Evolutionary conservation across 2,888 invertebrate genomes (phyloP), one percentile per base, ranked within the genome.

Genomic region (Suillia variegata): DNA sequence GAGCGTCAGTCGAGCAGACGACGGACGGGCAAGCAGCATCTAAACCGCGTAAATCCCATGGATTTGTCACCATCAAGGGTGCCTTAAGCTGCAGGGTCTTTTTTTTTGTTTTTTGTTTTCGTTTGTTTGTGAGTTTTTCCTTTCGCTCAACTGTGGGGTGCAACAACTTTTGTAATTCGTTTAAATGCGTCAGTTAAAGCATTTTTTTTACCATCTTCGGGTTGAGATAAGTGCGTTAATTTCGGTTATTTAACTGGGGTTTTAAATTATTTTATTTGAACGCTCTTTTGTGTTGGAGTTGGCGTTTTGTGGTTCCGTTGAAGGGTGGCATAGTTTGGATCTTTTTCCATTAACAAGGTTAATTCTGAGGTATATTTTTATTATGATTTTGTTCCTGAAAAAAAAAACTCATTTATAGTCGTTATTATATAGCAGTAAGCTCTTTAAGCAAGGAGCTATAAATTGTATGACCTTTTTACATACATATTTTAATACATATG

Each of bases 41-140:
- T 61, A 65, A 65, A 63, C 63, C 61, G 62, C 59, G 62, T 63
- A 66, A 69, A 68, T 68, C 62, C 69, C 59, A 58, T 63, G 63
- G 69, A 70, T 70, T 70, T 69, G 69, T 69, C 58, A 62, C 58
- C 66, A 65, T 64, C 67, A 63, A 63, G 66, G 64, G 64, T 67
- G 65, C 56, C 61, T 59, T 64, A 61, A 61, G 62, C 62, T 54
- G 58, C 58, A 62, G 54, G 53, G 54, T 62, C 31, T 52, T 56
- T 50, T 56, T 50, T 24, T 49, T 54, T n/a, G n/a, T n/a, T 18
- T 26, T 62, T 50, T 55, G n/a, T 24, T 24, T 47, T 33, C 38
- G 13, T 31, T 47, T 54, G 22, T 56, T 33, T n/a, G 13, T 31
- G 24, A 42, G 22, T 56, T 33, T 22, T 4, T 55, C 20, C 21